Conservation (phyloP, 1,140 invertebrate species). For the Drosophila trapezifrons region DNA sequence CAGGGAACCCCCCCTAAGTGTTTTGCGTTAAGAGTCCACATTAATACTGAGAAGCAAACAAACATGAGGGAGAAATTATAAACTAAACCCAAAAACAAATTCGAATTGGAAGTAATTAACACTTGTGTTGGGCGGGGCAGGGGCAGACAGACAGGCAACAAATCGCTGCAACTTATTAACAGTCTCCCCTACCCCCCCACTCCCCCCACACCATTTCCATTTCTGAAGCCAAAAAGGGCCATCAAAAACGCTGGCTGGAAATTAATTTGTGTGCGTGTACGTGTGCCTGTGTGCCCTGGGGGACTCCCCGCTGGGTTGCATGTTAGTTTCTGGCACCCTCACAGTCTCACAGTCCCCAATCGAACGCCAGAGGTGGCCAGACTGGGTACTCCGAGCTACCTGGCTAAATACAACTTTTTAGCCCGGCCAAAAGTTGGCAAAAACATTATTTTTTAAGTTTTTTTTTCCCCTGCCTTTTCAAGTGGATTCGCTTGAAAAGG, state of each 20-base stretch:
- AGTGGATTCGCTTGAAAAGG: background rate
- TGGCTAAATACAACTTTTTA: conserved; percentile 1
- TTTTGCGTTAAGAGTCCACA: conserved; percentile 35
- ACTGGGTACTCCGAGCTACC: background rate
- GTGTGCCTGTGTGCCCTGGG: conserved; percentile 4
- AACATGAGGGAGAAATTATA: conserved; percentile 54
- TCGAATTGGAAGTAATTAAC: conserved; percentile 79
- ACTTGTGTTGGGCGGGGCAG: conserved; percentile 30
- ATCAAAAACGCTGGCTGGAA: conserved; percentile 52
- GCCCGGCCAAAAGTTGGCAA: background rate
- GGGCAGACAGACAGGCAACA: conserved; percentile 65
- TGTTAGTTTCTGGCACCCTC: too few relatives aligned
- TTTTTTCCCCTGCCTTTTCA: background rate
- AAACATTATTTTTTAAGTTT: conserved; percentile 10
- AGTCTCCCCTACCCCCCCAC: conserved; percentile 6
- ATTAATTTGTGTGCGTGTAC: conserved; percentile 47
- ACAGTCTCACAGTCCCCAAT: conserved; percentile 14
- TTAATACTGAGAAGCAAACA: conserved; percentile 16
- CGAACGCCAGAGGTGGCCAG: conserved; percentile 17
- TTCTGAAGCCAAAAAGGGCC: conserved; percentile 36
- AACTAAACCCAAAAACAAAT: conserved; percentile 63
- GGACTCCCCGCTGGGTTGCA: conserved; percentile 39
- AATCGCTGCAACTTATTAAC: conserved; percentile 80
- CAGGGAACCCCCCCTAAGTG: conserved; percentile 11
- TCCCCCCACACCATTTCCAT: conserved; percentile 2